Evolutionary conservation across 2,113 vertebrate species (phyloP).

Genomic region (Cyanoderma ruficeps): DNA sequence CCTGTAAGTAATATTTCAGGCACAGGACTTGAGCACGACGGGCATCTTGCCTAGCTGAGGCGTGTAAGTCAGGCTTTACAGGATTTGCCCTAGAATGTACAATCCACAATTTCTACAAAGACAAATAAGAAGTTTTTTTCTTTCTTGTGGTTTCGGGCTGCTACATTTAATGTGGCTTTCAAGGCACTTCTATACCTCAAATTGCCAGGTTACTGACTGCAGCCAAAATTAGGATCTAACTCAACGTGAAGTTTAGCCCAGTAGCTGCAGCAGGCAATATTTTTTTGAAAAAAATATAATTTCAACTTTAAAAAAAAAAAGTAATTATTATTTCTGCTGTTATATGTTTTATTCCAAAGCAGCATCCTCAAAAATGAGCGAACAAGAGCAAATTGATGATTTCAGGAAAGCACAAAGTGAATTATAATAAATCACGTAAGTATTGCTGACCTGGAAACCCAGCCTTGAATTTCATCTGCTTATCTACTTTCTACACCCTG

Average conservation of each 20-base stretch:
- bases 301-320: background rate
- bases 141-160: background rate
- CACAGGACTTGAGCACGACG: background rate
- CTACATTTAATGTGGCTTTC: background rate
- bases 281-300: background rate
- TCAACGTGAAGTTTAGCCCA: background rate
- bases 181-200: background rate
- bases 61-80: background rate
- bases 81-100: background rate
- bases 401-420: background rate
- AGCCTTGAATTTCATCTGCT: background rate
- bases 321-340: background rate
- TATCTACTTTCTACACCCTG: background rate
- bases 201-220: background rate
- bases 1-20: background rate
- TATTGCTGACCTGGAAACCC: background rate
- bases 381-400: background rate
- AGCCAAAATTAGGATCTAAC: background rate
- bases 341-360: background rate
- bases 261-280: background rate
- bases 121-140: background rate
- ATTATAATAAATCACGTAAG: background rate
- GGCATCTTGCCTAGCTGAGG: constrained; percentile 16
- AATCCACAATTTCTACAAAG: background rate
- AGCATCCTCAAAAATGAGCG: background rate